These are phyloP conservation scores for Teleiodes luculella DNA, from an alignment of 2,888 invertebrate genomes.

Conservation along the genomic window DNA sequence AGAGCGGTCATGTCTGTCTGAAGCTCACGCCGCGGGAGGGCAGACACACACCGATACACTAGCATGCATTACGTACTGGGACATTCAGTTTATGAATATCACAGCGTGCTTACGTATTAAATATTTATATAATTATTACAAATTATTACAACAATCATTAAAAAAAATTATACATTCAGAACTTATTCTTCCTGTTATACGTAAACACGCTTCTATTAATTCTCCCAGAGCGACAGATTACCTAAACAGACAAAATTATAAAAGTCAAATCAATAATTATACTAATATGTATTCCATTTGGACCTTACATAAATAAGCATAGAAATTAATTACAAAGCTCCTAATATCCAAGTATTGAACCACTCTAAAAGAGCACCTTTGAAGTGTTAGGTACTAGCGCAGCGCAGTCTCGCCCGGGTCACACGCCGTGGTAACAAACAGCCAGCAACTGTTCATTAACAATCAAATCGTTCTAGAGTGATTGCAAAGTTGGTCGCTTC, in stretches of 20 bases:
- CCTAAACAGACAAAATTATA: slow-evolving; percentile 23
- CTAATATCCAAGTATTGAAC: slow-evolving; percentile 48
- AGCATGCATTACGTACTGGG: not conserved
- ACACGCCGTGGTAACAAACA: not conserved
- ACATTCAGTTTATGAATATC: slow-evolving; percentile 7
- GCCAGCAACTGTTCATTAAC: not conserved
- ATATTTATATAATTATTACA: slow-evolving; percentile 15
- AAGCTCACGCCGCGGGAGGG: not conserved
- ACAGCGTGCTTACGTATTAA: slow-evolving; percentile 44
- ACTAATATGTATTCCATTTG: slow-evolving; percentile 33
- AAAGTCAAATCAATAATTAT: slow-evolving; percentile 10
- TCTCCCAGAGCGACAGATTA: slow-evolving; percentile 51
- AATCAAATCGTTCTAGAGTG: slow-evolving; percentile 31
- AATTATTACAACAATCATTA: slow-evolving; percentile 12
- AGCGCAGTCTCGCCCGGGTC: not conserved
- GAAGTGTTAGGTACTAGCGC: slow-evolving; percentile 8
- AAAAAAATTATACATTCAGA: slow-evolving; percentile 18
- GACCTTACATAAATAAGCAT: slow-evolving; percentile 40
- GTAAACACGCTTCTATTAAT: slow-evolving; percentile 32
- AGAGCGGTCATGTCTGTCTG: not conserved
- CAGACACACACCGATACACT: not conserved
- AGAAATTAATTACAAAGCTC: slow-evolving; percentile 50
- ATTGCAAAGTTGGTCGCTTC: slow-evolving; percentile 36
- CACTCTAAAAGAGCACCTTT: slow-evolving; percentile 49
- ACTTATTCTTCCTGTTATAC: slow-evolving; percentile 21